Percentiles rank a stretch among this genome's conserved stretches.
Evolutionary conservation across 1,140 invertebrate genomes (phyloP).

Genomic region (Microplitis demolitor): DNA sequence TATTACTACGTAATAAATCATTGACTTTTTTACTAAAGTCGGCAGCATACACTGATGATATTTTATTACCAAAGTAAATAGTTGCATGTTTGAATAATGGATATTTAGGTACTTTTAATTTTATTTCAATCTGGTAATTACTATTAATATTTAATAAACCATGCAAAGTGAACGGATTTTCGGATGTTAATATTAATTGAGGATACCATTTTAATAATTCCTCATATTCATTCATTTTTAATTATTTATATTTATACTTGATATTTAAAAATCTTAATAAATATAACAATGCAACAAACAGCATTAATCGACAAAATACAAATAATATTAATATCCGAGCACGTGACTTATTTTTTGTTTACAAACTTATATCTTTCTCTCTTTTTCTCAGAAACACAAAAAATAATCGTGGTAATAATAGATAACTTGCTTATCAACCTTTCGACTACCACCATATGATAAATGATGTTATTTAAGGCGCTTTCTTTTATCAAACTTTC

Average conservation of each 20-base stretch:
- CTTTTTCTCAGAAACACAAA: too few species aligned
- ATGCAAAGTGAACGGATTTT: slow-evolving; percentile 41
- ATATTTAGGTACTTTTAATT: slow-evolving; percentile 44
- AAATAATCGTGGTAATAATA: too few species aligned
- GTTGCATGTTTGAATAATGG: slow-evolving; percentile 33
- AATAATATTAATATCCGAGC: too few species aligned
- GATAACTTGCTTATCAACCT: too few species aligned
- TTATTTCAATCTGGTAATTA: slow-evolving; percentile 36
- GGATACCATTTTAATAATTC: slow-evolving; percentile 41
- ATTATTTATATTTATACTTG: not conserved
- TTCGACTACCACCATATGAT: too few species aligned
- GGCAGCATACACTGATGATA: slow-evolving; percentile 30
- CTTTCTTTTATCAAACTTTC: too few species aligned
- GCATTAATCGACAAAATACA: too few species aligned
- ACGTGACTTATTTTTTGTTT: too few species aligned
- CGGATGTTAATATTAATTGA: slow-evolving; percentile 39
- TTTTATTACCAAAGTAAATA: slow-evolving; percentile 40
- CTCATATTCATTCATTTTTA: slow-evolving; percentile 31
- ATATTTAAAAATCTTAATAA: too few species aligned
- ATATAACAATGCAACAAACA: too few species aligned
- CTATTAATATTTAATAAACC: slow-evolving; percentile 39
- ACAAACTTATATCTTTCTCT: too few species aligned
- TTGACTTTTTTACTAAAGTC: slow-evolving; percentile 36
- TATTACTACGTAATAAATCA: slow-evolving; percentile 19
- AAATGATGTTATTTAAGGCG: too few species aligned